phyloP scores from a whole-genome alignment of 2,888 invertebrate species.

The Eudemis profundana region DNA sequence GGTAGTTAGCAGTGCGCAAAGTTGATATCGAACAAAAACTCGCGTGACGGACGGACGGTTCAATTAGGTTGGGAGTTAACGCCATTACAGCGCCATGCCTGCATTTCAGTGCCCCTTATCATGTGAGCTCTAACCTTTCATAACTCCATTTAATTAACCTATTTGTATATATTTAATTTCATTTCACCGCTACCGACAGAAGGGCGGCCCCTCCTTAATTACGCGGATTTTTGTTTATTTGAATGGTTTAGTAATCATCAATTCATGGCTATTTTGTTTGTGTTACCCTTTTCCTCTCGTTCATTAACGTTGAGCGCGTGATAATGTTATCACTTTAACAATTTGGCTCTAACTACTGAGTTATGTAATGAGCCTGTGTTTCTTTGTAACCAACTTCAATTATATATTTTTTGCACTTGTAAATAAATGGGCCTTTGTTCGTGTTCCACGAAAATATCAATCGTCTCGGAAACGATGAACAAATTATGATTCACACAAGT shows the following conservation, averaged over 20 bases:
- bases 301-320: constrained; percentile 16
- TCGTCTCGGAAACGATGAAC: constrained; percentile 17
- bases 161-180: constrained; percentile 16
- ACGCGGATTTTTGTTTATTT: background rate
- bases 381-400: constrained; percentile 17
- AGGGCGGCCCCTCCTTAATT: background rate
- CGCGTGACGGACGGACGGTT: constrained; percentile 47
- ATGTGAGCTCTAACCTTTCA: constrained; percentile 48
- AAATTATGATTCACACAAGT: constrained; percentile 22
- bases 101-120: constrained; percentile 46
- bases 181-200: background rate
- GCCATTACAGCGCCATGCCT: constrained; percentile 45
- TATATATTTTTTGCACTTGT: constrained; percentile 22
- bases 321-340: constrained; percentile 29
- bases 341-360: constrained; percentile 15
- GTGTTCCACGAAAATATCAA: constrained; percentile 20
- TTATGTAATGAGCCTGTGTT: background rate
- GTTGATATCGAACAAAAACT: constrained; percentile 45
- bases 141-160: constrained; percentile 42
- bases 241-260: too few relatives aligned
- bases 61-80: constrained; percentile 46
- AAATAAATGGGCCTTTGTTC: constrained; percentile 22
- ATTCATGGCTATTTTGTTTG: constrained; percentile 16
- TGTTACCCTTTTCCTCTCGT: constrained; percentile 9
- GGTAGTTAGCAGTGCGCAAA: constrained; percentile 40